These are phyloP conservation scores for Sphaeramia orbicularis DNA, from an alignment of 2,797 vertebrate genomes.

Conservation along the genomic window DNA sequence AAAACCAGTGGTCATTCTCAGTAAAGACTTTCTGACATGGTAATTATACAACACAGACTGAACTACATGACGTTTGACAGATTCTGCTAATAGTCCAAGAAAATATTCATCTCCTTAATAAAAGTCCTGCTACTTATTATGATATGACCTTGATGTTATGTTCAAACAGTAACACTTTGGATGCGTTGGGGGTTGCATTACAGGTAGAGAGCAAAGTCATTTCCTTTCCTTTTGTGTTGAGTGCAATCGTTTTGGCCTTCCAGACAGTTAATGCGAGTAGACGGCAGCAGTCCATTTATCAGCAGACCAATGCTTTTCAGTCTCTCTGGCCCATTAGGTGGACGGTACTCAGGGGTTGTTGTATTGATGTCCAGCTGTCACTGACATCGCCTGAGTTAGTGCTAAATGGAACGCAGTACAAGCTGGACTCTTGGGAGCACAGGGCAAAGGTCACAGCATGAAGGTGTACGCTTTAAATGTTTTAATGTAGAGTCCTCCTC, in stretches of 20 bases:
- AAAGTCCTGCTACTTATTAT: neutral
- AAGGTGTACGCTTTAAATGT: too few species aligned
- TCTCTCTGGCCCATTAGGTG: slow-evolving; percentile 69
- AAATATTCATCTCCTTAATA: too few species aligned
- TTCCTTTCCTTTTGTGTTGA: slow-evolving; percentile 47
- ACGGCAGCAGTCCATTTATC: slow-evolving; percentile 55
- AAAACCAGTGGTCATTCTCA: too few species aligned
- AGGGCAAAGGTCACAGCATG: slow-evolving; percentile 4
- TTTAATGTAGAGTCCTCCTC: too few species aligned
- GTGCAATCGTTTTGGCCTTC: slow-evolving; percentile 33
- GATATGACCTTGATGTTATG: neutral
- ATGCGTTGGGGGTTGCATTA: slow-evolving; percentile 3
- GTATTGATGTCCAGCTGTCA: slow-evolving; percentile 59
- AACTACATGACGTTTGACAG: too few species aligned
- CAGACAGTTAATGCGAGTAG: slow-evolving; percentile 59
- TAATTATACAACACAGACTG: too few species aligned
- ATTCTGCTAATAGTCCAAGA: too few species aligned
- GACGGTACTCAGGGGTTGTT: slow-evolving; percentile 55
- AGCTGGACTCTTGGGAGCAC: slow-evolving; percentile 12
- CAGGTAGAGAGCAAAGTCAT: slow-evolving; percentile 12
- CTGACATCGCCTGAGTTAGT: slow-evolving; percentile 38
- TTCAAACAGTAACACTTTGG: neutral
- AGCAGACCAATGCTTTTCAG: slow-evolving; percentile 29
- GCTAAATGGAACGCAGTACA: too few species aligned
- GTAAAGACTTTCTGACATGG: too few species aligned